Percentiles rank a stretch among this genome's conserved stretches.
Conservation (phyloP, 2,888 invertebrate genomes). For the Sinodicranocentrus sp. region DNA sequence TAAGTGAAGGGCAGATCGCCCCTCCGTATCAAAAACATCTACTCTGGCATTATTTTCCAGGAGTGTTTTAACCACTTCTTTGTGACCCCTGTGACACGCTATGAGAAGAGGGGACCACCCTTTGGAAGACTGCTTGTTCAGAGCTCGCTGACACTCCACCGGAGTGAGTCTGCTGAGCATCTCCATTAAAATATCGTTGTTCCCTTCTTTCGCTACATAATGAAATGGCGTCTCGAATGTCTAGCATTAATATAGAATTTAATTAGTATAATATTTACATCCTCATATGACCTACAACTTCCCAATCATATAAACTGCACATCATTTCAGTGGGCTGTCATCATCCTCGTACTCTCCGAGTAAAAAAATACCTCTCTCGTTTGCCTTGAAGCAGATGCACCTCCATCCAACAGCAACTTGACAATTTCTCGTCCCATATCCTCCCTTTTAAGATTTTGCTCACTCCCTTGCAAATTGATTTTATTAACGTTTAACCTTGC, state of each 20-base stretch:
- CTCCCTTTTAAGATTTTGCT: conserved; percentile 47
- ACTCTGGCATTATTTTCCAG: conserved; percentile 87
- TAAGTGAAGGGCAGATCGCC: conserved; percentile 80
- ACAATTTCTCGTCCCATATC: conserved; percentile 88
- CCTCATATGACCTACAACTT: no score
- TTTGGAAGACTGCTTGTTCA: conserved; percentile 95
- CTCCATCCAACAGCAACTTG: conserved; percentile 82
- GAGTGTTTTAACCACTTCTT: conserved; percentile 90
- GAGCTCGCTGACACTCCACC: conserved; percentile 93
- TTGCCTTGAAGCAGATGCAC: conserved; percentile 90
- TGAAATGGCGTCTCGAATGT: conserved; percentile 89
- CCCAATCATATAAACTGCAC: no score
- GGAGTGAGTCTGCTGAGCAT: conserved; percentile 95
- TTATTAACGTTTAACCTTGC: conserved; percentile 78
- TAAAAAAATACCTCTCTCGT: conserved; percentile 83
- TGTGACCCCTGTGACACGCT: conserved; percentile 97
- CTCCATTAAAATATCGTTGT: conserved; percentile 95
- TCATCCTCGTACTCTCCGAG: no score
- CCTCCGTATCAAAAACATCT: conserved; percentile 94
- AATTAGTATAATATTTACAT: no score
- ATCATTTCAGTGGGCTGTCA: no score
- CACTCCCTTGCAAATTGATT: conserved; percentile 86
- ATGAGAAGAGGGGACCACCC: conserved; percentile 99
- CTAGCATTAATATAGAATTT: no score
- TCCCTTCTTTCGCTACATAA: conserved; percentile 97